These are phyloP conservation scores for Macaria liturata DNA, from an alignment of 2,888 invertebrate genomes.

Conservation along the genomic window DNA sequence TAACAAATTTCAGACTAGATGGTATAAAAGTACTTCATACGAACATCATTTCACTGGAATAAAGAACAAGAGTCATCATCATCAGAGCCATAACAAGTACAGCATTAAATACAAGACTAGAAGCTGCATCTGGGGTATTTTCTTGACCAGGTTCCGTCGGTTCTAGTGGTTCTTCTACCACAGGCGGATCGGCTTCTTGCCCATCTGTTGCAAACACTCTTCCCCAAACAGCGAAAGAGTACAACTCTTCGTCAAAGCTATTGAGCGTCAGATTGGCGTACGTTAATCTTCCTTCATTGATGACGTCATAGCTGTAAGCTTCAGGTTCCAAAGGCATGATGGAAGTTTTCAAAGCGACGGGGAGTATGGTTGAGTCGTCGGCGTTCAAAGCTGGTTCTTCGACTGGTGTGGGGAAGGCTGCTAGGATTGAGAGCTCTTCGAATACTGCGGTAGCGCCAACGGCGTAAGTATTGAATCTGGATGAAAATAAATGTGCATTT, in stretches of 20 bases:
- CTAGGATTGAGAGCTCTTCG: conserved; percentile 68
- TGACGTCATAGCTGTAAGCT: conserved; percentile 51
- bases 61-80: too few relatives aligned
- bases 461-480: conserved; percentile 71
- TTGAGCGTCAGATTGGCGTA: conserved; percentile 47
- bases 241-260: conserved; percentile 55
- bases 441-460: conserved; percentile 67
- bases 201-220: conserved; percentile 74
- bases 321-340: conserved; percentile 74
- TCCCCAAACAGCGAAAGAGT: conserved; percentile 80
- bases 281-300: conserved; percentile 31
- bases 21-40: too few relatives aligned
- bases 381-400: conserved; percentile 44
- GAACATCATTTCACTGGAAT: too few relatives aligned
- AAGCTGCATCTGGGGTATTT: conserved; percentile 20
- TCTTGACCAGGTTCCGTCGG: background rate
- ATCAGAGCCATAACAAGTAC: too few relatives aligned
- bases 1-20: too few relatives aligned
- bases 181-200: conserved; percentile 49
- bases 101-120: background rate
- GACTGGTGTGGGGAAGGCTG: conserved; percentile 62
- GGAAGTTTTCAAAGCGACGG: conserved; percentile 72
- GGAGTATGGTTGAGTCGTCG: conserved; percentile 67
- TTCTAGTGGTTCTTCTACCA: conserved; percentile 21
- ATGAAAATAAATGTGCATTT: too few relatives aligned